A percentile compares a stretch with the other conserved stretches of the same genome.
phyloP scores from a whole-genome alignment of 2,113 vertebrate species.

The Podilymbus podiceps region DNA sequence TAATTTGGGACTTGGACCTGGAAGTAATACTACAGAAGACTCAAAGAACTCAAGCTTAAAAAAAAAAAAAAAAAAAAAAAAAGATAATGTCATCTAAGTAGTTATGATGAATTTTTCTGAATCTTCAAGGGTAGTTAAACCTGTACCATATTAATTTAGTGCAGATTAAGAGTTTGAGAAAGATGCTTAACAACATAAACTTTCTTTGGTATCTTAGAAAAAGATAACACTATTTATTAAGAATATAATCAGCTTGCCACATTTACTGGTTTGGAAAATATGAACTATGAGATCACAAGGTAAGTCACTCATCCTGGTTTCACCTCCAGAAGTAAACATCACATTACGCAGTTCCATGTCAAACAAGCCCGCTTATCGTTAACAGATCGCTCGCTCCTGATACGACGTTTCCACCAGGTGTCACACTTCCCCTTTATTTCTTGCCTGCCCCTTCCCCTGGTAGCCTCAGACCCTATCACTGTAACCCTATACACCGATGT shows the following conservation, averaged over 20 bases:
- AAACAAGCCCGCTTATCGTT: background rate
- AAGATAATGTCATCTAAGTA: background rate
- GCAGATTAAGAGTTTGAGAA: background rate
- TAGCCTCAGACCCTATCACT: background rate
- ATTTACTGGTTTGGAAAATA: background rate
- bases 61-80: background rate
- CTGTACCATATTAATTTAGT: background rate
- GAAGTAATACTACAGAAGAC: background rate
- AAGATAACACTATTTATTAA: background rate
- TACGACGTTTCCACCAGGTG: constrained; percentile 62
- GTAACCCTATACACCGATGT: background rate
- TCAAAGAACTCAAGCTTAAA: background rate
- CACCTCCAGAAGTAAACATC: background rate
- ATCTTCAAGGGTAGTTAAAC: background rate
- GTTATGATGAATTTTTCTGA: background rate
- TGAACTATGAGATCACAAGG: background rate
- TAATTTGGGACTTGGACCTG: background rate
- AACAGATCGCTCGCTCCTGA: background rate
- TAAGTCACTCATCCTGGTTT: background rate
- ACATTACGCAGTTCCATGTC: background rate
- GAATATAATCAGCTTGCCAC: background rate
- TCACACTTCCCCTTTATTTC: constrained; percentile 56
- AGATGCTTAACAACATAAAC: background rate
- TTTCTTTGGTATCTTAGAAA: background rate
- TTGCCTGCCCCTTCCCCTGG: background rate